phyloP scores from a whole-genome alignment of 53 echinoderm and acorn worm genomes.

The Paracentrotus lividus region DNA sequence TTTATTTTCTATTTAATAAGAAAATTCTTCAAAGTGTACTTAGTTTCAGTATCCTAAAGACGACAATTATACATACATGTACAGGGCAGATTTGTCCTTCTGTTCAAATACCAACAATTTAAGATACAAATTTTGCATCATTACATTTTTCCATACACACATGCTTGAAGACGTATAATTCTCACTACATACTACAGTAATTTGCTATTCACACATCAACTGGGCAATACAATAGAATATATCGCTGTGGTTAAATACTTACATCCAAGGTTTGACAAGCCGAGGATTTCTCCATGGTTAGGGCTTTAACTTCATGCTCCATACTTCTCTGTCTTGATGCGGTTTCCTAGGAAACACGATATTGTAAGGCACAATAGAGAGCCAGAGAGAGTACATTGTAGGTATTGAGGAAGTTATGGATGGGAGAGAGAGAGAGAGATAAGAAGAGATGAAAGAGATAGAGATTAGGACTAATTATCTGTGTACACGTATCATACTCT shows the following conservation, averaged over 20 bases:
- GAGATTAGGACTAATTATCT: neutral
- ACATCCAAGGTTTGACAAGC: constrained; percentile 78
- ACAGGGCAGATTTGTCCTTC: too few relatives aligned
- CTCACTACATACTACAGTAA: neutral
- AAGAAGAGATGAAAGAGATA: neutral
- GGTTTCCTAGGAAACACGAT: constrained; percentile 70
- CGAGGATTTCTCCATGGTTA: constrained; percentile 70
- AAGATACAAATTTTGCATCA: neutral
- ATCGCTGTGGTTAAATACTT: constrained; percentile 45
- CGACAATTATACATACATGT: too few relatives aligned
- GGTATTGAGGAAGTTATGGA: neutral
- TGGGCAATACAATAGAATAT: neutral
- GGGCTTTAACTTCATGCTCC: constrained; percentile 76
- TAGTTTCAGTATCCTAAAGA: too few relatives aligned
- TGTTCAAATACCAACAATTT: too few relatives aligned
- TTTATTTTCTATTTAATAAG: too few relatives aligned
- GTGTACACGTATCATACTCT: neutral
- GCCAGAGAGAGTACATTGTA: neutral
- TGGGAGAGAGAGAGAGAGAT: neutral
- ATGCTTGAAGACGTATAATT: neutral
- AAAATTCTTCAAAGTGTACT: too few relatives aligned
- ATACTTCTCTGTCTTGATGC: constrained; percentile 63
- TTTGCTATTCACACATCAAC: neutral
- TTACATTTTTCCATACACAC: neutral
- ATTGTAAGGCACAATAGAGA: neutral